These are phyloP conservation scores for Mesaphorura yosii DNA, from an alignment of 1,140 invertebrate species.

Conservation along the genomic window DNA sequence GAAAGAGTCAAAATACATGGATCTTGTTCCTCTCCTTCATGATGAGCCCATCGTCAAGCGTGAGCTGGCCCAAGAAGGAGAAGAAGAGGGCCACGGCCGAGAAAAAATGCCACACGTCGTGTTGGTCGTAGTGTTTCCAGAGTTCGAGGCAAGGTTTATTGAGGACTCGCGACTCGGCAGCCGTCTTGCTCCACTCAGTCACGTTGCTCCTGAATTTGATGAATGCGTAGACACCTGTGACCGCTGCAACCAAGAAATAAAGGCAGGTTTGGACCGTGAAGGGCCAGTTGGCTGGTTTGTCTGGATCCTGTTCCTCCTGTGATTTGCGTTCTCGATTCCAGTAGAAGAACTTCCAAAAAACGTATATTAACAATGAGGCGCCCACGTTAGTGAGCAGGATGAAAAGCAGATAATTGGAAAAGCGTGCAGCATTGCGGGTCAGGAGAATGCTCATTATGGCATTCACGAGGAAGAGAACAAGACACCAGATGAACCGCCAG, in stretches of 20 bases:
- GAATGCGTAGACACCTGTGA: not conserved
- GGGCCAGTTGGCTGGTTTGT: not conserved
- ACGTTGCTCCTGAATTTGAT: slow-evolving; percentile 4
- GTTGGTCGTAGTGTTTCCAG: slow-evolving; percentile 5
- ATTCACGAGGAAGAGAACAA: not conserved
- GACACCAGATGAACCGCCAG: too few relatives aligned
- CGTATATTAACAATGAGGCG: not conserved
- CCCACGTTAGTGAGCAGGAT: not conserved
- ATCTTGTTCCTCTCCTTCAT: slow-evolving; percentile 1
- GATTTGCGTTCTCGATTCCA: too few relatives aligned
- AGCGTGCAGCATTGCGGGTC: not conserved
- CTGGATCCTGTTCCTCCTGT: too few relatives aligned
- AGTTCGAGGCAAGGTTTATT: slow-evolving; percentile 2
- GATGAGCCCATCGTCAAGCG: slow-evolving; percentile 1
- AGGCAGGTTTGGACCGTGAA: not conserved
- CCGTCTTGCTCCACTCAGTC: slow-evolving; percentile 2
- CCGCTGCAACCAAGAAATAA: not conserved
- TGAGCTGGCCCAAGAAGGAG: slow-evolving; percentile 1
- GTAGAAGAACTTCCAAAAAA: slow-evolving; percentile 6
- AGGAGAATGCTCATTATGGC: not conserved
- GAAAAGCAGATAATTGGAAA: slow-evolving; percentile 1
- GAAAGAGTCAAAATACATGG: not conserved
- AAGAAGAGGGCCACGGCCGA: not conserved
- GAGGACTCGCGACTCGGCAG: not conserved
- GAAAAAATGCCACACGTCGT: slow-evolving; percentile 9